These are phyloP conservation scores for Glyphotaelius pellucidus DNA, from an alignment of 2,888 invertebrate species.

Conservation along the genomic window DNA sequence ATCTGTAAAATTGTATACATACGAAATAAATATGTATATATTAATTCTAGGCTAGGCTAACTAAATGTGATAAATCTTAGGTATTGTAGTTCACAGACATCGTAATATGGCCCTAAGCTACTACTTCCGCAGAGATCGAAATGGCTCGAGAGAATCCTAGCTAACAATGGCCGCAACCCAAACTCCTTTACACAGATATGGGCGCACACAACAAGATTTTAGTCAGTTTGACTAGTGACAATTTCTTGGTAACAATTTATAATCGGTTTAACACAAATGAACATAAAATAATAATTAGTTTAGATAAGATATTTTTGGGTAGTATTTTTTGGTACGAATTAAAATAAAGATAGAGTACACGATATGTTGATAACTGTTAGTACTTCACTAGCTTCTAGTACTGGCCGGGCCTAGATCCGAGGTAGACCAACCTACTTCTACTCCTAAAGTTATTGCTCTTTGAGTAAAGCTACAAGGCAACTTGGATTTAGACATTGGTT, in stretches of 20 bases:
- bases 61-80: slow-evolving; percentile 64
- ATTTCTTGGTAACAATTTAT: slow-evolving; percentile 31
- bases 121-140: slow-evolving; percentile 30
- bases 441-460: slow-evolving; percentile 69
- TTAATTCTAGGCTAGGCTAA: slow-evolving; percentile 59
- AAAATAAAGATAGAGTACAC: not conserved
- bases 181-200: not conserved
- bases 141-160: slow-evolving; percentile 30
- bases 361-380: slow-evolving; percentile 9
- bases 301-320: slow-evolving; percentile 10
- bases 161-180: not conserved
- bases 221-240: slow-evolving; percentile 34
- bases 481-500: slow-evolving; percentile 75
- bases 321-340: slow-evolving; percentile 15
- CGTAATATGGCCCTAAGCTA: slow-evolving; percentile 26
- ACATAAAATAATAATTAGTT: slow-evolving; percentile 4
- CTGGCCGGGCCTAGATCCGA: slow-evolving; percentile 24
- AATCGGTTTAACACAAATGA: not conserved
- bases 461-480: slow-evolving; percentile 76
- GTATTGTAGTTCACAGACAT: slow-evolving; percentile 63
- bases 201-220: slow-evolving; percentile 12
- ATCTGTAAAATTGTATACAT: slow-evolving; percentile 64
- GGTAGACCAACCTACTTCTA: slow-evolving; percentile 27
- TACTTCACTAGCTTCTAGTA: slow-evolving; percentile 15
- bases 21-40: slow-evolving; percentile 63